Percentiles rank a stretch among this genome's conserved stretches.
Evolutionary conservation across 2,797 vertebrate genomes (phyloP).

Genomic region (Gallinago stenura): DNA sequence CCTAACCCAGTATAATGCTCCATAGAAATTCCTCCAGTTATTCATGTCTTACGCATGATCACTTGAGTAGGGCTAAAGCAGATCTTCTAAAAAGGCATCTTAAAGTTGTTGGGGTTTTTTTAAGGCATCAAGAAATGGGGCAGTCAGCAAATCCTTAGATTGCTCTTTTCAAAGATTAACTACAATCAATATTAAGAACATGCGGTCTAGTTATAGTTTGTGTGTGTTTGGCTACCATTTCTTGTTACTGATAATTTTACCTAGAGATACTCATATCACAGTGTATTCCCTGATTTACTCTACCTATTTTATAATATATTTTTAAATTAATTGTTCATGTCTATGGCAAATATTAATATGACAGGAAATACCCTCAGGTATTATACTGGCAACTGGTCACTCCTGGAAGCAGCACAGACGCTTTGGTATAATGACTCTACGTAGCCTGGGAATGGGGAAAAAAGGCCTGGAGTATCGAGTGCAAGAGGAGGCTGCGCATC

Average conservation of each 20-base stretch:
- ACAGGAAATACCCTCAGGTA: constrained; percentile 32
- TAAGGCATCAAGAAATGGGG: background rate
- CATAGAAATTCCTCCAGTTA: background rate
- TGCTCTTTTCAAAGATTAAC: background rate
- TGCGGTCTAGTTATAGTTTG: background rate
- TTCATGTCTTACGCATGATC: background rate
- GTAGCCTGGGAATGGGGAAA: constrained; percentile 73
- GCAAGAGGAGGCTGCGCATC: constrained; percentile 65
- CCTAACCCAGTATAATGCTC: background rate
- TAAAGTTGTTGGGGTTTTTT: background rate
- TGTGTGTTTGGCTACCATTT: background rate
- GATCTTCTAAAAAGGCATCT: background rate
- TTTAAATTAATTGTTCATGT: background rate
- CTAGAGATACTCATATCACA: background rate
- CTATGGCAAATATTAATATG: background rate
- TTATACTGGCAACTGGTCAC: constrained; percentile 56
- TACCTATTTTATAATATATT: background rate
- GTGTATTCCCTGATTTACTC: background rate
- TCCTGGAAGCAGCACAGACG: constrained; percentile 68
- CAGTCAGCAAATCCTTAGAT: background rate
- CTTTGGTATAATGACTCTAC: constrained; percentile 65
- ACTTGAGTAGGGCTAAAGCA: background rate
- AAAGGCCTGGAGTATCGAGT: constrained; percentile 64
- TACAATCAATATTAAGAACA: background rate
- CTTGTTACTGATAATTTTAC: background rate